Evolutionary conservation across 2,113 vertebrate species (phyloP).

Genomic region (Tragulus kanchil): DNA sequence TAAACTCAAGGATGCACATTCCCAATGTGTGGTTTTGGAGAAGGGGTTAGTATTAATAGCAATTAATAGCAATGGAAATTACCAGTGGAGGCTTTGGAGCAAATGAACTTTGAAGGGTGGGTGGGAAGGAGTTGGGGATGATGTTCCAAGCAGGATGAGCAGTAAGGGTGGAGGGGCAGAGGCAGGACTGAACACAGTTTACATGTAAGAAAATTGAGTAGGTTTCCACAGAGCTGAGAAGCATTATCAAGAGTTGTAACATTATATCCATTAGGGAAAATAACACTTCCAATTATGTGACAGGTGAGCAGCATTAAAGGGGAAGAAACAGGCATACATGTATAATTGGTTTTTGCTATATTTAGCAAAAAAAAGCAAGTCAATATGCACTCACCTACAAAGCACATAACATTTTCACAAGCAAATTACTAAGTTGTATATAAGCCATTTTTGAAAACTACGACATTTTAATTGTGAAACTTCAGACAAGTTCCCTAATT

Average conservation of each 20-base stretch:
- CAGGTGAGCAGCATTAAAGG: neutral
- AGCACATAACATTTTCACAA: constrained; percentile 4
- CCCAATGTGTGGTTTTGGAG: neutral
- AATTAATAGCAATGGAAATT: neutral
- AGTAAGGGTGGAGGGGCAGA: neutral
- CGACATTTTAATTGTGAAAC: neutral
- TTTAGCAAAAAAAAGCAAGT: neutral
- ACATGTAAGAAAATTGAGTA: neutral
- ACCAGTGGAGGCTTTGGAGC: neutral
- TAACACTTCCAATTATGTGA: neutral
- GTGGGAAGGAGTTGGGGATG: neutral
- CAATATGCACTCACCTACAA: neutral
- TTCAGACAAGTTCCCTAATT: neutral
- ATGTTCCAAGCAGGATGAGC: neutral
- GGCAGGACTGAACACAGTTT: neutral
- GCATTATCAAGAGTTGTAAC: neutral
- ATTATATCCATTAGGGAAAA: neutral
- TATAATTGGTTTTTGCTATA: neutral
- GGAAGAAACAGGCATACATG: neutral
- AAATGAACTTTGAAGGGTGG: neutral
- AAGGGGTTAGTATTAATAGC: neutral
- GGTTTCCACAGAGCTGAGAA: neutral
- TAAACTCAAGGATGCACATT: neutral
- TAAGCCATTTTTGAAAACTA: constrained; percentile 3
- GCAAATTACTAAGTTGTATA: neutral